A percentile compares a stretch with the other conserved stretches of the same genome.
Conservation (phyloP, 64 coral and sea anemone species). For the Stichodactyla mertensii region DNA sequence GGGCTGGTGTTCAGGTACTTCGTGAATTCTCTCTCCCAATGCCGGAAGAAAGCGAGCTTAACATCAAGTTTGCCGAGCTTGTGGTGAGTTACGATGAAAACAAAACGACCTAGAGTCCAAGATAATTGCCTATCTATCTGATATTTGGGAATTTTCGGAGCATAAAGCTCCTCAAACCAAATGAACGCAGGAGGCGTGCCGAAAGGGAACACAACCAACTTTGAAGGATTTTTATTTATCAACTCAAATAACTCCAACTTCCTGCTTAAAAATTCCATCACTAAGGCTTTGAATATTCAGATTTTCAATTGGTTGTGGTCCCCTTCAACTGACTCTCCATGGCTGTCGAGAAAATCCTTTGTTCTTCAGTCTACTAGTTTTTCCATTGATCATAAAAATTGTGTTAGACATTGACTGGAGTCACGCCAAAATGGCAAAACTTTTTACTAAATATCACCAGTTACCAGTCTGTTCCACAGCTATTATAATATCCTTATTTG, state of each 20-base stretch:
- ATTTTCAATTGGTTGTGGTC: neutral
- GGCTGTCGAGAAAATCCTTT: neutral
- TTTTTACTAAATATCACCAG: neutral
- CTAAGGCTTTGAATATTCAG: neutral
- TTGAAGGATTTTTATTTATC: slow-evolving; percentile 15
- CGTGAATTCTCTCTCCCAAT: slow-evolving; percentile 87
- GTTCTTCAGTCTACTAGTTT: neutral
- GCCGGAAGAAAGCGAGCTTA: slow-evolving; percentile 98
- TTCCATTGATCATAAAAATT: neutral
- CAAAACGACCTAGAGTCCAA: neutral
- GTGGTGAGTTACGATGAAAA: slow-evolving; percentile 67
- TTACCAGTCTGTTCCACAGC: neutral
- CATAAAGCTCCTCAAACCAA: neutral
- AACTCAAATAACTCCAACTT: slow-evolving; percentile 2
- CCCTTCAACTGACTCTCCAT: neutral
- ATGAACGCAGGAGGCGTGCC: slow-evolving; percentile 16
- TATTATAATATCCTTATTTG: neutral
- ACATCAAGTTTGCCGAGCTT: slow-evolving; percentile 91
- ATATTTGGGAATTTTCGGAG: neutral
- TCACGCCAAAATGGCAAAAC: neutral
- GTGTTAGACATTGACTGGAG: neutral
- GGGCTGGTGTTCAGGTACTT: slow-evolving; percentile 75
- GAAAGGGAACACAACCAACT: neutral
- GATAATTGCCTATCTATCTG: neutral
- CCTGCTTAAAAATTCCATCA: slow-evolving; percentile 7